Base-by-base conservation (phyloP, 2,797 vertebrate species). In the Lophius americanus region DNA sequence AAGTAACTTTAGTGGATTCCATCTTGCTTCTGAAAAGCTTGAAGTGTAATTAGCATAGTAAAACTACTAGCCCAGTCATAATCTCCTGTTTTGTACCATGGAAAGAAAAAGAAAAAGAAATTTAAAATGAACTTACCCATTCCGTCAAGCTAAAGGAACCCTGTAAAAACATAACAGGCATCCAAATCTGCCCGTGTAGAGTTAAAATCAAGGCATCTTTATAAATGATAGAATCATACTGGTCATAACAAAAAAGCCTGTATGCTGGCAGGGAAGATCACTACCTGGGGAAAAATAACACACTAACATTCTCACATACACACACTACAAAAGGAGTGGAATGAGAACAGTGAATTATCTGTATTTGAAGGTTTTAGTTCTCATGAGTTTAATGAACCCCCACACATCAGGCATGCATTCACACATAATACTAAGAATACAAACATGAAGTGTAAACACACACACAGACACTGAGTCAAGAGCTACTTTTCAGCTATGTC, bases 321-420 rank as follows among this genome's bases (percentile, higher is more conserved):
- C 43, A 35, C 59, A 10, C 75, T 78, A 76, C 84, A 83, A 80
- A 84, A 79, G 75, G 76, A 82, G 73, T 35, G 77, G 67, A 85
- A 84, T n/a, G 52, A 66, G 46, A 56, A 70, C 42, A 51, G 5
- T 64, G 70, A 82, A 63, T 79, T 56, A 81, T 86, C 51, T 61
- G 37, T 37, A 62, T 54, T 51, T 51, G 70, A 71, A 35, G 60
- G 9, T 80, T 69, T 68, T 11, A 7, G 66, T 77, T 84, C 79
- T 59, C 85, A 79, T 66, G 79, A 72, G 14, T 63, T 33, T 1
- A 48, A 12, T 5, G 4, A 46, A 47, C 70, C 55, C 60, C 46
- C 54, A 64, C 68, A 63, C 33, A 50, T 33, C 46, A 4, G 32
- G 54, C 36, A 13, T 41, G 68, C 37, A 64, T 9, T 14, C 49